Base-by-base conservation (phyloP, 1,140 invertebrate genomes). In the Drosophila rufa region DNA sequence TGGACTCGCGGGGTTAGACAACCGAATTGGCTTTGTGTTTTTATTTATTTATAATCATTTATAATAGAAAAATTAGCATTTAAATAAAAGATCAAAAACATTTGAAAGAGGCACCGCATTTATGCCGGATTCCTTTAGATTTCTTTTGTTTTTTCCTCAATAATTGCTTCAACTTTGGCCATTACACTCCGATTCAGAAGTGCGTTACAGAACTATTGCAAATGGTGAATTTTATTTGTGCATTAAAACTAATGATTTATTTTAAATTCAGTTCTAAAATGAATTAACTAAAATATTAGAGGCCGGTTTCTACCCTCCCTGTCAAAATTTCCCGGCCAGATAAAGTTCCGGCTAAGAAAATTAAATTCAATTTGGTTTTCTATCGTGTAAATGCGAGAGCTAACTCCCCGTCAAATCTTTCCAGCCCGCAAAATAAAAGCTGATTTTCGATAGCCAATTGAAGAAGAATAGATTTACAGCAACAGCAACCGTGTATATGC, bases 1-100 rank as follows among this genome's bases (percentile, higher is more conserved):
- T 92, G 82, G 91, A 92, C 62, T 58, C 77, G 6, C 61, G 82
- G 19, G 65, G 61, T 42, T 91, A 82, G 47, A 66, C 19, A 59
- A 53, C 59, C 25, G 19, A 56, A 40, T 56, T 56, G 53, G 33
- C 36, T 47, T 19, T 47, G 7, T 50, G 22, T 48, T 65, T 48
- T 55, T 25, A 67, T 58, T 33, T 15, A 30, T 43, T 50, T 36
- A 80, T 65, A 83, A 60, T 82, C 55, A 58, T 40, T 75, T 11
- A 58, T 60, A 62, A 56, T 36, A 68, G 45, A 80, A 80, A 76
- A 81, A 80, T 79, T 64, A 61, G 57, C 46, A 51, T 51, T 53
- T 43, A 59, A 77, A 64, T 69, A 73, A 50, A 83, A 43, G 27
- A 56, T 45, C 38, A 43, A 45, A 70, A 75, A 60, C 46, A 71